phyloP scores from a whole-genome alignment of 2,113 vertebrate genomes.

The Leptodactylus fuscus region DNA sequence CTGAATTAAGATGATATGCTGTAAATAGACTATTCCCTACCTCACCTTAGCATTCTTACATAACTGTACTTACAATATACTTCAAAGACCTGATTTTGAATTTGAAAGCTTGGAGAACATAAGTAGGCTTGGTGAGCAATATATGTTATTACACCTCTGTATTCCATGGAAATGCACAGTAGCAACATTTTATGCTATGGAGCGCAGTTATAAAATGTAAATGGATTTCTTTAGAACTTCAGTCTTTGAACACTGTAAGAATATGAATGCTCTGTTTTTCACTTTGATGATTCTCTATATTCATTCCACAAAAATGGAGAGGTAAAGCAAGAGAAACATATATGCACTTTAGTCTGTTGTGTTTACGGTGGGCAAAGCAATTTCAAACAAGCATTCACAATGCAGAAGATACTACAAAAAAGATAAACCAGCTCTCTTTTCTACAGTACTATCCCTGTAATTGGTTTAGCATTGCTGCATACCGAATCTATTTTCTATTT shows the following conservation, averaged over 20 bases:
- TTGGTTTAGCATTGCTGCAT: slow-evolving; percentile 49
- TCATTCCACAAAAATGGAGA: slow-evolving; percentile 42
- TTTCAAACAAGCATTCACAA: slow-evolving; percentile 23
- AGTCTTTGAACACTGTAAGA: slow-evolving; percentile 39
- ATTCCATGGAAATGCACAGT: slow-evolving; percentile 43
- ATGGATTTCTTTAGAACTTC: slow-evolving; percentile 45
- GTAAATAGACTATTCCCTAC: slow-evolving; percentile 58
- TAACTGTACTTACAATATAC: slow-evolving; percentile 58
- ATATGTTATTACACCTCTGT: slow-evolving; percentile 56
- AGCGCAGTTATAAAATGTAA: slow-evolving; percentile 39
- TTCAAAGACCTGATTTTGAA: slow-evolving; percentile 54
- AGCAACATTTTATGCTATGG: slow-evolving; percentile 44
- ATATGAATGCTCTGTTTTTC: slow-evolving; percentile 41
- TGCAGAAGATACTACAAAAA: slow-evolving; percentile 19
- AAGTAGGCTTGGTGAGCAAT: slow-evolving; percentile 45
- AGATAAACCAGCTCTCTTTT: slow-evolving; percentile 38
- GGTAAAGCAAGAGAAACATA: slow-evolving; percentile 22
- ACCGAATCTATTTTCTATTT: slow-evolving; percentile 33
- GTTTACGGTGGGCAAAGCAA: slow-evolving; percentile 45
- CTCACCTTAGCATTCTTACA: slow-evolving; percentile 55
- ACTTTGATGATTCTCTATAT: slow-evolving; percentile 45
- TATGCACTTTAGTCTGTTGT: slow-evolving; percentile 18
- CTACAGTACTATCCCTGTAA: slow-evolving; percentile 7
- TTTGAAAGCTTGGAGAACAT: slow-evolving; percentile 52
- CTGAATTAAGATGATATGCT: slow-evolving; percentile 59